A percentile compares a stretch with the other conserved stretches of the same genome.
Evolutionary conservation across 2,888 invertebrate genomes (phyloP).

Genomic region (Crematogaster levior): DNA sequence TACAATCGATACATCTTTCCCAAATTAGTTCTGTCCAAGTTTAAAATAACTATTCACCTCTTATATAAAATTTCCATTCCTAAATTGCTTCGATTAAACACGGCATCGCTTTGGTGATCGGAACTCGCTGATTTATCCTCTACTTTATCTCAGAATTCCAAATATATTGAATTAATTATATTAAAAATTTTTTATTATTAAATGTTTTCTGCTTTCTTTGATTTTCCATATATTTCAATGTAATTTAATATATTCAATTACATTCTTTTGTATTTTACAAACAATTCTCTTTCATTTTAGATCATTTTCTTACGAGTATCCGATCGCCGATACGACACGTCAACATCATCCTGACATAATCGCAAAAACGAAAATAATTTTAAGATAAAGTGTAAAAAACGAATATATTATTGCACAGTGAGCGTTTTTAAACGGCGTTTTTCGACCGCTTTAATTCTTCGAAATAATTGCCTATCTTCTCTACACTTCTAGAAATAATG

Average conservation of each 20-base stretch:
- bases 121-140: conserved; percentile 35
- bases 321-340: conserved; percentile 13
- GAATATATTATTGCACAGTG: conserved; percentile 69
- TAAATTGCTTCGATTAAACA: conserved; percentile 58
- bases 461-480: not conserved
- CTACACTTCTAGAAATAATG: conserved; percentile 15
- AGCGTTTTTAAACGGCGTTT: conserved; percentile 46
- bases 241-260: not conserved
- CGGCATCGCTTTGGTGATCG: conserved; percentile 1
- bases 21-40: conserved; percentile 43
- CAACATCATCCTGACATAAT: not conserved
- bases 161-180: not conserved
- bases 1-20: conserved; percentile 50
- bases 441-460: not conserved
- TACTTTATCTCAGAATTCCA: not conserved
- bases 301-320: conserved; percentile 6
- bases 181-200: conserved; percentile 14
- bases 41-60: conserved; percentile 26
- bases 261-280: not conserved
- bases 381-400: conserved; percentile 51
- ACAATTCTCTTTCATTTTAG: not conserved
- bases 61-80: conserved; percentile 27
- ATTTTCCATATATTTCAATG: not conserved
- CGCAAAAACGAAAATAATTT: conserved; percentile 42
- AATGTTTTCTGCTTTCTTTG: not conserved